Percentiles rank a stretch among this genome's conserved stretches.
Conservation (phyloP, 2,888 invertebrate species). For the Clostera curtula region DNA sequence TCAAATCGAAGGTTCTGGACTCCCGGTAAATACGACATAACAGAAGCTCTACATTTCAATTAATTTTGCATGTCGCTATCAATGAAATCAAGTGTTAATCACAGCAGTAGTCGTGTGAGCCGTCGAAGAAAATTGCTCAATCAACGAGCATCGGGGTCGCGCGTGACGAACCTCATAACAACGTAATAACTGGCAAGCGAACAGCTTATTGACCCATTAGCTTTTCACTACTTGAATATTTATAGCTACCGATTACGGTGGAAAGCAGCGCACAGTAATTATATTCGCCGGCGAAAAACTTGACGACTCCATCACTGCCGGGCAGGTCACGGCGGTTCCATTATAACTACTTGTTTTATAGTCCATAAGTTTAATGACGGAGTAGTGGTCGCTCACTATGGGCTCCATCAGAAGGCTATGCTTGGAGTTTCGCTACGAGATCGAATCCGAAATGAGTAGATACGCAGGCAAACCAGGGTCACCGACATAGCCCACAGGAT, state of each 20-base stretch:
- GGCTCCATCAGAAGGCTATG: no score
- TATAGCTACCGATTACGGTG: constrained; percentile 31
- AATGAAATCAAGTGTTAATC: constrained; percentile 43
- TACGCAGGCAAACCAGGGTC: no score
- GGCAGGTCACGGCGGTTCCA: no score
- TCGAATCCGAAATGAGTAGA: no score
- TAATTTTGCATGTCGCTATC: constrained; percentile 8
- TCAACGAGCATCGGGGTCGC: constrained; percentile 40
- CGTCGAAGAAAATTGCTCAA: constrained; percentile 56
- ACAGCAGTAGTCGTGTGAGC: constrained; percentile 35
- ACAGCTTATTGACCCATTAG: constrained; percentile 44
- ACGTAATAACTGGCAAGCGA: constrained; percentile 40
- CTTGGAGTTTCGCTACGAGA: no score
- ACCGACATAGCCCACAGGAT: no score
- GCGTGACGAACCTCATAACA: constrained; percentile 48
- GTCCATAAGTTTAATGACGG: no score
- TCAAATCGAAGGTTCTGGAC: no score
- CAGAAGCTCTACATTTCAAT: constrained; percentile 1
- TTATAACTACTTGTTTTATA: no score
- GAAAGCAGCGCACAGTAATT: constrained; percentile 18
- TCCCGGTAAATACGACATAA: no score
- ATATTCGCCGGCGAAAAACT: constrained; percentile 9
- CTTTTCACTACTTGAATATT: constrained; percentile 46
- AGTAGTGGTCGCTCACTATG: no score
- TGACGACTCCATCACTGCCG: constrained; percentile 3